phyloP scores from a whole-genome alignment of 2,113 vertebrate genomes.

The Neomonachus schauinslandi region DNA sequence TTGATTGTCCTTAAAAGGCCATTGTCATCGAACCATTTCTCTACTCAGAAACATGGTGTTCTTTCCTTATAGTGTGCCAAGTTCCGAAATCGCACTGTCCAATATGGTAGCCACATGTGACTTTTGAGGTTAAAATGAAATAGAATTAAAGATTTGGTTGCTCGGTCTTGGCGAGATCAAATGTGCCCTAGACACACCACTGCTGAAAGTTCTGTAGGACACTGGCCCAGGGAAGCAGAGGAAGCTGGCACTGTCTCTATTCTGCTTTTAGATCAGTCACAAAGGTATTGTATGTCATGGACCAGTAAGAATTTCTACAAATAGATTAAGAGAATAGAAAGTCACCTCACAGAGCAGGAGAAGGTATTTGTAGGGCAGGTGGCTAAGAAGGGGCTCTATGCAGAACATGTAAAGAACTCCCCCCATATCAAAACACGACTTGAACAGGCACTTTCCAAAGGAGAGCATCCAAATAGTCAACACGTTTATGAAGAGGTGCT shows the following conservation, averaged over 20 bases:
- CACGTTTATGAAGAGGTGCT: neutral
- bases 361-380: neutral
- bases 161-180: accelerated
- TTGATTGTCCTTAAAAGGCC: neutral
- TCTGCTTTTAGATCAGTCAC: neutral
- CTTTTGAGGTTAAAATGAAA: neutral
- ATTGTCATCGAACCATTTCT: neutral
- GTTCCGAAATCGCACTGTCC: neutral
- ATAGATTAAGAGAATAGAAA: neutral
- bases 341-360: neutral
- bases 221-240: neutral
- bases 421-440: neutral
- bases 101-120: no score
- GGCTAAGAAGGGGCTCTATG: neutral
- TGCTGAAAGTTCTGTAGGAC: neutral
- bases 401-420: neutral
- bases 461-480: neutral
- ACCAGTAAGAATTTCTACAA: neutral
- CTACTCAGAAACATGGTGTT: neutral
- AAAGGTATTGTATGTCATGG: neutral
- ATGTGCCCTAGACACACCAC: no score
- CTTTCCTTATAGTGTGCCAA: no score
- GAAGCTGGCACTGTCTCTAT: neutral
- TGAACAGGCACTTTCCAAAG: neutral
- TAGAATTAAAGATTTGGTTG: neutral